These are phyloP conservation scores for Stegastes partitus DNA, from an alignment of 2,113 vertebrate species.

Conservation along the genomic window DNA sequence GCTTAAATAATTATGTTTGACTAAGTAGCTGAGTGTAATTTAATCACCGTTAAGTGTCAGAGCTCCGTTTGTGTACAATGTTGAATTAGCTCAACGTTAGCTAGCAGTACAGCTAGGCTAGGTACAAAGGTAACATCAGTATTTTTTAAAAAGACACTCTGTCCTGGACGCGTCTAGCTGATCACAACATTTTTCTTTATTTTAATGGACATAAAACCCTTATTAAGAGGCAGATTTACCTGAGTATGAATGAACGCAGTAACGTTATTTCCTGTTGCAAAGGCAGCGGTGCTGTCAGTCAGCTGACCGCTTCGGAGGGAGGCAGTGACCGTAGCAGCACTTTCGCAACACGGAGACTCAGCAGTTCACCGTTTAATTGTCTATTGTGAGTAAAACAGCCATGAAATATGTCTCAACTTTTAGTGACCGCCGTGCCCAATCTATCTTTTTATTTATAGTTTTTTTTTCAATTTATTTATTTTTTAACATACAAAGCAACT, in stretches of 20 bases:
- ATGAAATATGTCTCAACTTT: no score
- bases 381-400: neutral
- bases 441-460: neutral
- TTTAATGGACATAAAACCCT: neutral
- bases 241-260: slow-evolving; percentile 10
- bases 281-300: slow-evolving; percentile 25
- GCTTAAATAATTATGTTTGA: no score
- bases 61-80: neutral
- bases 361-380: neutral
- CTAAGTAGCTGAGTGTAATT: neutral
- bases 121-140: neutral
- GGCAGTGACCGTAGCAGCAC: slow-evolving; percentile 5
- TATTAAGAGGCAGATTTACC: slow-evolving; percentile 24
- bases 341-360: slow-evolving; percentile 44
- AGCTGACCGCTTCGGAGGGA: slow-evolving; percentile 48
- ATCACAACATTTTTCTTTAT: fast-evolving
- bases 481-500: neutral
- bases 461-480: neutral
- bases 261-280: slow-evolving; percentile 27
- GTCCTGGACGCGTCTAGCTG: neutral
- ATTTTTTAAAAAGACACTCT: neutral
- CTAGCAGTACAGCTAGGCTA: slow-evolving; percentile 9
- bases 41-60: neutral
- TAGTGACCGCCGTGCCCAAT: no score
- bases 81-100: neutral